Base-by-base conservation (phyloP, 2,888 invertebrate species). In the Anaspis maculata region DNA sequence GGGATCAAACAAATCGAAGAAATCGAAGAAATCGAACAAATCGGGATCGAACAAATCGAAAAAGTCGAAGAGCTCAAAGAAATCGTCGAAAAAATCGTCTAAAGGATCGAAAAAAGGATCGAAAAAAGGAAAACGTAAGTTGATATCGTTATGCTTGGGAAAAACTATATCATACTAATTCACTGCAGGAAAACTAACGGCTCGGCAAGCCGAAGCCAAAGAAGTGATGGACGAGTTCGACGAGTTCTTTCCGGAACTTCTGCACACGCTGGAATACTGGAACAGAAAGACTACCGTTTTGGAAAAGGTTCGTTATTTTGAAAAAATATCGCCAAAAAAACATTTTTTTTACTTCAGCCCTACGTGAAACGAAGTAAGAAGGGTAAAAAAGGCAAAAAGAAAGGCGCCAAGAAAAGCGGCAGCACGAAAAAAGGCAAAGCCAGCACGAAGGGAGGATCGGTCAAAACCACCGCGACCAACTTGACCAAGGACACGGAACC, bases 231-330 rank as follows among this genome's bases (percentile, higher is more conserved):
- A 50, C 9, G 23, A 32, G 12, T 58, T 52, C 16, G 51, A 53
- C 31, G 22, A 30, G 11, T 32, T 50, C 3, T 30, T 45, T 23
- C 31, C 30, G 12, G 48, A 51, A 26, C 46, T 56, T 3, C 9
- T 52, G 6, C 52, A 56, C 15, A 41, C 49, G 12, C 37, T 52
- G 10, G 52, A 61, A 34, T 46, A 43, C 45, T 61, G 61, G 61
- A 54, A 60, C 37, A 45, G 46, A 25, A 48, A 40, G 36, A 42
- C 13, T 10, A n/a, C n/a, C n/a, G n/a, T n/a, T n/a, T n/a, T n/a
- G n/a, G n/a, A n/a, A n/a, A n/a, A n/a, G n/a, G n/a, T 12, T 27
- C 5, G 6, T n/a, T n/a, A n/a, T n/a, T n/a, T n/a, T n/a, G 25
- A 13, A 7, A 29, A 28, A 26, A 33, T 25, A 16, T 19, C 15